Evolutionary conservation across 2,113 vertebrate genomes (phyloP).

Genomic region (Thamnaconus septentrionalis): DNA sequence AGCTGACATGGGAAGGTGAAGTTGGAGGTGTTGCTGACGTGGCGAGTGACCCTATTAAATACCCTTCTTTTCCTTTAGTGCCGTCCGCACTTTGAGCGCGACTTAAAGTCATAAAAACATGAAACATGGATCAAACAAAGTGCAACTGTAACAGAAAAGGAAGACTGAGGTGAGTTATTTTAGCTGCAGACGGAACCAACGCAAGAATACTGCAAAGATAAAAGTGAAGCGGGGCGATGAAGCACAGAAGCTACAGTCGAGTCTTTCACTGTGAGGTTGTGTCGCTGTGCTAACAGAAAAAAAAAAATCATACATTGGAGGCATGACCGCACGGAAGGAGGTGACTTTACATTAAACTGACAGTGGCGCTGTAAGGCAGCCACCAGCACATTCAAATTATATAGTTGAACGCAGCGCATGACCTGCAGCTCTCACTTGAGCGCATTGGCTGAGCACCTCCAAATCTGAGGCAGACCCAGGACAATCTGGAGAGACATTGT

Average conservation of each 20-base stretch:
- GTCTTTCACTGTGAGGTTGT: neutral
- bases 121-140: slow-evolving; percentile 40
- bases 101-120: slow-evolving; percentile 17
- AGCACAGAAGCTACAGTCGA: slow-evolving; percentile 4
- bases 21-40: too few species aligned
- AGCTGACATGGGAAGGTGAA: too few species aligned
- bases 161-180: slow-evolving; percentile 57
- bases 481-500: too few species aligned
- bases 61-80: slow-evolving; percentile 48
- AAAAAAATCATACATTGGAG: neutral
- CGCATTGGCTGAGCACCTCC: too few species aligned
- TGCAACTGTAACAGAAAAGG: slow-evolving; percentile 54
- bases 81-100: slow-evolving; percentile 23
- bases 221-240: neutral
- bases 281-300: slow-evolving; percentile 11
- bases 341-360: slow-evolving; percentile 20
- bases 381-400: slow-evolving; percentile 20
- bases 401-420: neutral
- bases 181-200: slow-evolving; percentile 6
- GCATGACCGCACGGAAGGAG: neutral
- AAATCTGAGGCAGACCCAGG: too few species aligned
- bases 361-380: slow-evolving; percentile 1
- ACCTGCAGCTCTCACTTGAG: neutral
- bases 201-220: slow-evolving; percentile 34
- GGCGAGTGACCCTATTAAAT: slow-evolving; percentile 3